Evolutionary conservation across 2,888 invertebrate species (phyloP), one percentile per base, ranked within the genome.

Genomic region (Sminthurides aquaticus): DNA sequence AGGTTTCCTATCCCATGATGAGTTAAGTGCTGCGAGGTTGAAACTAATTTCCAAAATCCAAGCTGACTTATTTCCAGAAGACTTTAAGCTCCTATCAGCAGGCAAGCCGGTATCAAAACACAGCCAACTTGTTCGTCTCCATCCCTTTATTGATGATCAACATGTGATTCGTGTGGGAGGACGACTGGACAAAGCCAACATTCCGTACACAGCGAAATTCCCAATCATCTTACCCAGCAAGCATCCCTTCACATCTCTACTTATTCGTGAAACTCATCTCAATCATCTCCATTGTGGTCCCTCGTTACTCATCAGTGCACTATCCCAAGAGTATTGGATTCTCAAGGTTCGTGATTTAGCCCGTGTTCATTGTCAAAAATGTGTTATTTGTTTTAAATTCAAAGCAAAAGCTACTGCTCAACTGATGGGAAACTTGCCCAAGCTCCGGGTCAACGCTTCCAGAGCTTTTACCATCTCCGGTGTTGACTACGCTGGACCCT

Each of bases 251-350:
- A 25, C 27, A 8, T 15, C 15, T 5, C 18, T 22, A 15, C 3
- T 56, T 8, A n/a, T 56, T 11, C 3, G 11, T 3, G 3, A 5
- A 3, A 11, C 15, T 56, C 56, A 56, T 26, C 25, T 26, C 8
- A 24, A 27, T 3, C 24, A 8, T 8, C 15, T 27, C 8, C 56
- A 56, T 27, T 20, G 25, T n/a, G 56, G 56, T 5, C 27, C 25
- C 5, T 11, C 56, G n/a, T 11, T 56, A 11, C 27, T 56, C 11
- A 3, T n/a, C 8, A 8, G n/a, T 0, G 5, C 20, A 3, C 1
- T 61, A 0, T 27, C 27, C 24, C 52, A 61, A 18, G 11, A 18
- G 0, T 61, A 3, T 28, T 61, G 61, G 61, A 61, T 61, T 15
- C 18, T n/a, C 0, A 8, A 20, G 8, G 52, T 11, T 11, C 18